phyloP scores from a whole-genome alignment of 2,113 vertebrate genomes.

The Anas platyrhynchos region DNA sequence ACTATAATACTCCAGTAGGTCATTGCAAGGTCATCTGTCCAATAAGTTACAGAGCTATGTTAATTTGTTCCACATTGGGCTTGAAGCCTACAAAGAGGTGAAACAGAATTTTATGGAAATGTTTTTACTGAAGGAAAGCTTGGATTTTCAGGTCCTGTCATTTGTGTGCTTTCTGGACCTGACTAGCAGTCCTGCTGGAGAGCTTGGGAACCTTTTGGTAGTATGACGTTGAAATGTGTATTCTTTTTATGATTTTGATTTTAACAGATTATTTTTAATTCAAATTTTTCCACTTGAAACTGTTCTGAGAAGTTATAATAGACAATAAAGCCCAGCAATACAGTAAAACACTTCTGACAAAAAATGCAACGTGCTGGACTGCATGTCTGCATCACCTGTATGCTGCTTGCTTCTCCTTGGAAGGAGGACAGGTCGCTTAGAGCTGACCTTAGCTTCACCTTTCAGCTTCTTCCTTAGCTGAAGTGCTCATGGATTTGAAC shows the following conservation, averaged over 20 bases:
- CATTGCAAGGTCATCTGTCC: conserved; percentile 25
- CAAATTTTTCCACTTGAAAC: background rate
- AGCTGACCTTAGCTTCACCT: background rate
- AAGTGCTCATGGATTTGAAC: background rate
- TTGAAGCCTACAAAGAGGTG: background rate
- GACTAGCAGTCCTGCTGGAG: background rate
- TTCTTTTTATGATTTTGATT: background rate
- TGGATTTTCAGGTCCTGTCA: background rate
- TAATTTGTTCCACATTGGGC: conserved; percentile 48
- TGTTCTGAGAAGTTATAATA: background rate
- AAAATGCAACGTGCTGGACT: background rate
- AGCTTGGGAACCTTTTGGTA: background rate
- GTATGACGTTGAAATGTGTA: background rate
- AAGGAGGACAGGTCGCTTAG: background rate
- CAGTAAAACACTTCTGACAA: background rate
- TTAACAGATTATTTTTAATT: background rate
- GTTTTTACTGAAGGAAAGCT: background rate
- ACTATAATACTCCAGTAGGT: background rate
- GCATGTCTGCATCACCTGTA: background rate
- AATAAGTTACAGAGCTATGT: background rate
- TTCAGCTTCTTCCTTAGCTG: background rate
- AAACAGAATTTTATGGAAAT: background rate
- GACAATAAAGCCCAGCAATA: background rate
- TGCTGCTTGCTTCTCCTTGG: background rate
- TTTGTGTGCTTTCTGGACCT: background rate